These are phyloP conservation scores for Platygyra sinensis DNA, from an alignment of 64 coral and sea anemone genomes.

Conservation along the genomic window DNA sequence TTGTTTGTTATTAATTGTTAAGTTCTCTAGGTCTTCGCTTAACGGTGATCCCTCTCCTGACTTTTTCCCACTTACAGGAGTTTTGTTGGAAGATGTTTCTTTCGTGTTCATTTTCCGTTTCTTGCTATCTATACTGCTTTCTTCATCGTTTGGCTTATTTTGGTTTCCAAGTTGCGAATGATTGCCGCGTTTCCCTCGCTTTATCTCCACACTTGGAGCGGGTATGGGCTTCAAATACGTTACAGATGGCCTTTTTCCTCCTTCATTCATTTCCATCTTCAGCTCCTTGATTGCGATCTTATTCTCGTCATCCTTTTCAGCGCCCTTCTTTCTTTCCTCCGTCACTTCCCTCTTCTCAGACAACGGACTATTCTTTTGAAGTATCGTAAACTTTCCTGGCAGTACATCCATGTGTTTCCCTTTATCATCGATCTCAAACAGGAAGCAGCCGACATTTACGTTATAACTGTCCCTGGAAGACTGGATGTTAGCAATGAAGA, in stretches of 20 bases:
- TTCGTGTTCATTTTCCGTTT: too few relatives aligned
- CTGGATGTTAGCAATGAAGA: slow-evolving; percentile 57
- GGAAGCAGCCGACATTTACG: slow-evolving; percentile 41
- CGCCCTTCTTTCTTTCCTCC: not conserved
- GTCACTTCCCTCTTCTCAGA: not conserved
- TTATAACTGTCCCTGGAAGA: not conserved
- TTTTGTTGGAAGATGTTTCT: too few relatives aligned
- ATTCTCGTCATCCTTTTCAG: not conserved
- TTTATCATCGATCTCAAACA: slow-evolving; percentile 47
- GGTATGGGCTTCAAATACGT: not conserved
- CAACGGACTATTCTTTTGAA: not conserved
- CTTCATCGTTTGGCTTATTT: not conserved
- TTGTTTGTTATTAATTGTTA: too few relatives aligned
- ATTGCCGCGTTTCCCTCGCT: not conserved
- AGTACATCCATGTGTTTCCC: not conserved
- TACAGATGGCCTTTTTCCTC: not conserved
- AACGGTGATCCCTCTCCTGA: too few relatives aligned
- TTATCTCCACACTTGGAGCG: not conserved
- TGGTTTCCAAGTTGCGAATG: not conserved
- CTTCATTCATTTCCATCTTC: not conserved
- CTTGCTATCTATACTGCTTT: not conserved
- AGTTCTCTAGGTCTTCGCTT: too few relatives aligned
- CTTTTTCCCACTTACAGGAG: too few relatives aligned
- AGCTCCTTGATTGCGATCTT: not conserved
- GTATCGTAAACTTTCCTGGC: slow-evolving; percentile 1